These are phyloP conservation scores for Choloepus didactylus DNA, from an alignment of 2,797 vertebrate genomes.

Conservation along the genomic window DNA sequence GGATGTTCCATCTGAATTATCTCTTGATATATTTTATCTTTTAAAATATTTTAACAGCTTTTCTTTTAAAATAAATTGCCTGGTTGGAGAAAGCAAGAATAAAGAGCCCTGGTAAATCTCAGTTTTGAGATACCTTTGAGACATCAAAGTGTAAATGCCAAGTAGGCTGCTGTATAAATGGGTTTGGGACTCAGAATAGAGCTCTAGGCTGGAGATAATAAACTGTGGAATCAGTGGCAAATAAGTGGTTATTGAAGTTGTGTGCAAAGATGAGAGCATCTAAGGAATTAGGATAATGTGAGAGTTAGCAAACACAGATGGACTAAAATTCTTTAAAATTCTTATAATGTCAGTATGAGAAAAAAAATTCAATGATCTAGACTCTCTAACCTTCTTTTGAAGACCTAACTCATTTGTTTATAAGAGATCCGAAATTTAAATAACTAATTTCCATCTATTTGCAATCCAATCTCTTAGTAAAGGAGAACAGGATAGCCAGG, in stretches of 20 bases:
- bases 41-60: background rate
- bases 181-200: background rate
- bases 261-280: background rate
- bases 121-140: background rate
- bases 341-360: background rate
- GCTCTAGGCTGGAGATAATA: background rate
- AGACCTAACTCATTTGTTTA: background rate
- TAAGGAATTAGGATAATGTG: too few species aligned
- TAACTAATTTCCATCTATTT: background rate
- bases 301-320: constrained; percentile 1
- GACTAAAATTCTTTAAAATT: background rate
- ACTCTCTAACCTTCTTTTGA: background rate
- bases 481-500: background rate
- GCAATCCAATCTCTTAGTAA: background rate
- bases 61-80: constrained; percentile 4
- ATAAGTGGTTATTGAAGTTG: background rate
- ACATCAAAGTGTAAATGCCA: background rate
- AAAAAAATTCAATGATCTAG: background rate
- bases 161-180: background rate
- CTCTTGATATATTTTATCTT: background rate
- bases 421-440: background rate
- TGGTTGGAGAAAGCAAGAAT: background rate
- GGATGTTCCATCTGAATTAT: background rate
- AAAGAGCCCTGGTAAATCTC: background rate
- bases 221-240: background rate